phyloP scores from a whole-genome alignment of 2,888 invertebrate genomes.

The Noctua janthe region DNA sequence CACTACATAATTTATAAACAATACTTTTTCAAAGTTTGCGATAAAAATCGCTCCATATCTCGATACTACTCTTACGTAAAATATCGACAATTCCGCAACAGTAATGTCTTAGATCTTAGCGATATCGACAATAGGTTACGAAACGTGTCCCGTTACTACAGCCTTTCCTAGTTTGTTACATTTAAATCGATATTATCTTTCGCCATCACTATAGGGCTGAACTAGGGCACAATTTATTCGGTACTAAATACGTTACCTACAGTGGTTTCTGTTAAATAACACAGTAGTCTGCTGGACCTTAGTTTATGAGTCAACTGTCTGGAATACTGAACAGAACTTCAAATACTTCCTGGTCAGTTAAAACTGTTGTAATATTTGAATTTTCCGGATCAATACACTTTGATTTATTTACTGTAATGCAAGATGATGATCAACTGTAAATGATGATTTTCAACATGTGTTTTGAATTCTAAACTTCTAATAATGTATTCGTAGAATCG shows the following conservation, averaged over 20 bases:
- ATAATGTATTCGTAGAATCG: neutral
- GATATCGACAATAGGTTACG: conserved; percentile 70
- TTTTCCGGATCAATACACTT: neutral
- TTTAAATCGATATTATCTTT: conserved; percentile 67
- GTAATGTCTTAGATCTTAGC: conserved; percentile 62
- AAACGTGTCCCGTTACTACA: conserved; percentile 71
- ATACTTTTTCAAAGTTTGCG: conserved; percentile 25
- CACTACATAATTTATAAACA: conserved; percentile 30
- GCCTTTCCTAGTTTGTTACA: conserved; percentile 75
- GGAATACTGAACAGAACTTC: conserved; percentile 8
- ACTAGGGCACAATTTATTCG: conserved; percentile 53
- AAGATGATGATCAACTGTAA: no score
- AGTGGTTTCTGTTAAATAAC: conserved; percentile 52
- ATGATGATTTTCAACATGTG: neutral
- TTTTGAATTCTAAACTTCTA: neutral
- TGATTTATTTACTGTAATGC: neutral
- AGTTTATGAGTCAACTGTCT: conserved; percentile 34
- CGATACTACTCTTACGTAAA: conserved; percentile 63
- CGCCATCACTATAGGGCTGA: conserved; percentile 54
- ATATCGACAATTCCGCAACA: conserved; percentile 65
- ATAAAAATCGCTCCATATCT: conserved; percentile 44
- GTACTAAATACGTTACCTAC: conserved; percentile 51
- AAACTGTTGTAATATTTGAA: neutral
- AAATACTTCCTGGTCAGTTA: conserved; percentile 19
- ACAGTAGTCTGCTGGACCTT: conserved; percentile 34